Evolutionary conservation across 2,888 invertebrate genomes (phyloP).

Genomic region (Monopis laevigella): DNA sequence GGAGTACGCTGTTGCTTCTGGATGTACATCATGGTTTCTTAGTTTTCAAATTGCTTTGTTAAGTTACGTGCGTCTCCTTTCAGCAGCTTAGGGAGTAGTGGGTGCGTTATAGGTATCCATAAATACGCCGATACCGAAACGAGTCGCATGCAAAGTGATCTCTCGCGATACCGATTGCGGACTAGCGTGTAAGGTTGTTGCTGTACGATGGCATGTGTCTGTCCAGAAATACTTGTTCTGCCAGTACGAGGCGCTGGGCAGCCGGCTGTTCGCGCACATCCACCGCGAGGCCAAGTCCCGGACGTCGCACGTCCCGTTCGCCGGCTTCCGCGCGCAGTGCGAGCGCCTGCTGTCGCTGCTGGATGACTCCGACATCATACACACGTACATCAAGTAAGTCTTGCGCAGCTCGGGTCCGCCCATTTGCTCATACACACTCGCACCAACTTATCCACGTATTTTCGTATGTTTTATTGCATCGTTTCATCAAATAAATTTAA

Average conservation of each 20-base stretch:
- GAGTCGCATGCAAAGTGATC: too few species aligned
- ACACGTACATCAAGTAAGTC: slow-evolving; percentile 71
- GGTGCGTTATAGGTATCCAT: too few species aligned
- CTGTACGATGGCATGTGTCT: too few species aligned
- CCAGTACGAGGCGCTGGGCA: slow-evolving; percentile 76
- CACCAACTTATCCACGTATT: neutral
- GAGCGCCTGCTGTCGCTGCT: slow-evolving; percentile 70
- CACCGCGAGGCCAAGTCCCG: slow-evolving; percentile 69
- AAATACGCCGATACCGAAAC: too few species aligned
- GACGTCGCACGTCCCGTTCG: slow-evolving; percentile 68
- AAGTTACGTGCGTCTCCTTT: too few species aligned
- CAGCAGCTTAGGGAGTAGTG: too few species aligned
- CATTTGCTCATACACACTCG: neutral
- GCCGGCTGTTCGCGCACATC: slow-evolving; percentile 73
- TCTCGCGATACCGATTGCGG: too few species aligned
- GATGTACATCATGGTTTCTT: too few species aligned
- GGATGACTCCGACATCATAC: slow-evolving; percentile 69
- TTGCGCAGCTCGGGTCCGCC: neutral
- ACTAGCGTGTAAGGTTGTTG: too few species aligned
- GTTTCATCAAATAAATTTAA: neutral
- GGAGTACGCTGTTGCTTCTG: too few species aligned
- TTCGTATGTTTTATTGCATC: neutral
- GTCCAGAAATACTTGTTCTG: slow-evolving; percentile 80
- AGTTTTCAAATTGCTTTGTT: too few species aligned
- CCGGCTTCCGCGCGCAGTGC: slow-evolving; percentile 77